A percentile compares a stretch with the other conserved stretches of the same genome.
Evolutionary conservation across 2,113 vertebrate genomes (phyloP).

Genomic region (Porphyrio hochstetteri): DNA sequence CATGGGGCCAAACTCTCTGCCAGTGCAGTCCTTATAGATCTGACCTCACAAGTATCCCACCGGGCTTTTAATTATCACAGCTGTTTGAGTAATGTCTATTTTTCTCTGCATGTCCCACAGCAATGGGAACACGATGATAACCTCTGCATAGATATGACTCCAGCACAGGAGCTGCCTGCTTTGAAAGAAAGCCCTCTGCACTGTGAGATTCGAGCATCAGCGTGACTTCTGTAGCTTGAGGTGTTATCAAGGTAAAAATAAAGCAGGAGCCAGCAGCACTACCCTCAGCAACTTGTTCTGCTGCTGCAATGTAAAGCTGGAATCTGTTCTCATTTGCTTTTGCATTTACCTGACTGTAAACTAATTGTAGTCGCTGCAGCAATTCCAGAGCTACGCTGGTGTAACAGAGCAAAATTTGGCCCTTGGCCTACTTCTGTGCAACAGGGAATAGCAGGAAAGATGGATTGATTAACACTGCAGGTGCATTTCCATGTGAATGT

Average conservation of each 20-base stretch:
- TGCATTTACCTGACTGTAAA: neutral
- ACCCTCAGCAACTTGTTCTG: neutral
- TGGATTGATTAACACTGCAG: conserved; percentile 53
- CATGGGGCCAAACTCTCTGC: neutral
- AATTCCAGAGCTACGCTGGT: neutral
- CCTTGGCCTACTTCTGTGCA: neutral
- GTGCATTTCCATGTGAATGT: conserved; percentile 26
- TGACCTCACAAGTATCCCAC: neutral
- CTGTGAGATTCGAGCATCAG: neutral
- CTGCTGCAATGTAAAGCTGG: neutral
- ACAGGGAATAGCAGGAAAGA: neutral
- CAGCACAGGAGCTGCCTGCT: neutral
- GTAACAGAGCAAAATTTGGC: conserved; percentile 17
- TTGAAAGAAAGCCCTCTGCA: neutral
- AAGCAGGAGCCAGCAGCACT: conserved; percentile 17
- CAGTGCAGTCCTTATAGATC: neutral
- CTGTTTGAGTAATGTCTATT: neutral
- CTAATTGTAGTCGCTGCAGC: neutral
- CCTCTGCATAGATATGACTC: neutral
- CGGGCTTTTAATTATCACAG: conserved; percentile 9
- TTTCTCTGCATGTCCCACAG: neutral
- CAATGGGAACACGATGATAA: neutral
- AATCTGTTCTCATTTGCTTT: conserved; percentile 4
- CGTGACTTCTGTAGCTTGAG: neutral
- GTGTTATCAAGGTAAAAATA: conserved; percentile 15